These are phyloP conservation scores for Leucoraja ocellata DNA, from an alignment of 2,797 vertebrate species.

Conservation along the genomic window DNA sequence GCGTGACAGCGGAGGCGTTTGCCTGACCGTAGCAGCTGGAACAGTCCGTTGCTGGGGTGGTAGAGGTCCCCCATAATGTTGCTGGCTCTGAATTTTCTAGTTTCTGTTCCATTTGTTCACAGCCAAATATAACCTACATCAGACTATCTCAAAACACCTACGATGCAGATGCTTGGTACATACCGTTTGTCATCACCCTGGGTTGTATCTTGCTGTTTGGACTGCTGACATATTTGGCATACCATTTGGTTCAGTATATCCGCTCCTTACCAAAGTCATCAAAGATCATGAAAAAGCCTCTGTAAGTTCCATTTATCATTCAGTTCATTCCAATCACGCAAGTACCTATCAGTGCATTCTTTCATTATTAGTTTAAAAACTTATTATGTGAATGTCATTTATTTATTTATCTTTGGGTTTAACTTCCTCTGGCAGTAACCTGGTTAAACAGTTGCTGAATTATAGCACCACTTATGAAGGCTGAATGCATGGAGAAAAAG, in stretches of 20 bases:
- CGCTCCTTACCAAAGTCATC: slow-evolving; percentile 42
- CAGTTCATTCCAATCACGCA: background rate
- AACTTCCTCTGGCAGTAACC: too few relatives aligned
- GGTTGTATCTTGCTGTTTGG: slow-evolving; percentile 57
- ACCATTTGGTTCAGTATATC: slow-evolving; percentile 47
- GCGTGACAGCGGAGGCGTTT: too few relatives aligned
- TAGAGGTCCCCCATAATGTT: too few relatives aligned
- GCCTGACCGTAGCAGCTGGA: too few relatives aligned
- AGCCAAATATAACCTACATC: slow-evolving; percentile 56
- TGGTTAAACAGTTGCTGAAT: background rate
- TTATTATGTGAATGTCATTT: too few relatives aligned
- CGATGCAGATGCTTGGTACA: slow-evolving; percentile 59
- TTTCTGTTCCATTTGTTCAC: slow-evolving; percentile 42
- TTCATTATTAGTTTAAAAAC: background rate
- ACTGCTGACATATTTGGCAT: slow-evolving; percentile 51
- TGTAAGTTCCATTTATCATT: slow-evolving; percentile 52
- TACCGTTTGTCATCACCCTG: slow-evolving; percentile 56
- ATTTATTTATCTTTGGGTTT: background rate
- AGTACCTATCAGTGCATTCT: background rate
- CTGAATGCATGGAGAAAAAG: too few relatives aligned
- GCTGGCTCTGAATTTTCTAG: background rate
- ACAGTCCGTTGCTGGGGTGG: too few relatives aligned
- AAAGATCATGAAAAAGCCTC: slow-evolving; percentile 34
- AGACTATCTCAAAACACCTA: slow-evolving; percentile 53
- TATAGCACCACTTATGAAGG: too few relatives aligned